Evolutionary conservation across 2,797 vertebrate species (phyloP).

Genomic region (Eospalax fontanierii): DNA sequence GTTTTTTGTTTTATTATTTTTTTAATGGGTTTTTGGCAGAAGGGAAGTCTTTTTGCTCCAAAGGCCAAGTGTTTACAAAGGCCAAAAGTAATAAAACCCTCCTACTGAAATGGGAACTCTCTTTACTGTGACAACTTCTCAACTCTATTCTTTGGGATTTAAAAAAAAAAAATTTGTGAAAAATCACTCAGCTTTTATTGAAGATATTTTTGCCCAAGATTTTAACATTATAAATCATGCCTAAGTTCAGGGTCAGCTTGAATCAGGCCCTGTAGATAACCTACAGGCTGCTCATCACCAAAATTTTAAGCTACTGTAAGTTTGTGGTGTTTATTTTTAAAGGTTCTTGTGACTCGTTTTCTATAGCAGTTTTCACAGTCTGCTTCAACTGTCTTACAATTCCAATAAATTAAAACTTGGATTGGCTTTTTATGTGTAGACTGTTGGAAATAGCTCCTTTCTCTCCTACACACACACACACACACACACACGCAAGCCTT

Average conservation of each 20-base stretch:
- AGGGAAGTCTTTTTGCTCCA: conserved; percentile 75
- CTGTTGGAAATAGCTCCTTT: not conserved
- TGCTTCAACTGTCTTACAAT: not conserved
- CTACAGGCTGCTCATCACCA: not conserved
- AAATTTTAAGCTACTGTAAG: not conserved
- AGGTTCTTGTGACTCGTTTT: not conserved
- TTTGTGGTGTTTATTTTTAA: conserved; percentile 8
- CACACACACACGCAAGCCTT: not conserved
- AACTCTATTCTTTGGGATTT: conserved; percentile 36
- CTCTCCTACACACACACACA: not conserved
- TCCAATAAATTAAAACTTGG: not conserved
- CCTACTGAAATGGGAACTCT: not conserved
- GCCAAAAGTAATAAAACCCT: not conserved
- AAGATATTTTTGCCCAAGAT: not conserved
- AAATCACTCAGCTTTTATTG: conserved; percentile 27
- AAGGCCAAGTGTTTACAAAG: conserved; percentile 68
- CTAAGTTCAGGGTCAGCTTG: not conserved
- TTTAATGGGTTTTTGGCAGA: conserved; percentile 79
- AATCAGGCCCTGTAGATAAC: not conserved
- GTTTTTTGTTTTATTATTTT: conserved; percentile 79
- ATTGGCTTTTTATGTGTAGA: not conserved
- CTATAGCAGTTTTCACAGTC: not conserved
- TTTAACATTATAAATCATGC: not conserved
- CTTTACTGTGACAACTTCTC: not conserved
- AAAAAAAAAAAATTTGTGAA: no score